Evolutionary conservation across 2,888 invertebrate species (phyloP).

Genomic region (Heliothis peltigera): DNA sequence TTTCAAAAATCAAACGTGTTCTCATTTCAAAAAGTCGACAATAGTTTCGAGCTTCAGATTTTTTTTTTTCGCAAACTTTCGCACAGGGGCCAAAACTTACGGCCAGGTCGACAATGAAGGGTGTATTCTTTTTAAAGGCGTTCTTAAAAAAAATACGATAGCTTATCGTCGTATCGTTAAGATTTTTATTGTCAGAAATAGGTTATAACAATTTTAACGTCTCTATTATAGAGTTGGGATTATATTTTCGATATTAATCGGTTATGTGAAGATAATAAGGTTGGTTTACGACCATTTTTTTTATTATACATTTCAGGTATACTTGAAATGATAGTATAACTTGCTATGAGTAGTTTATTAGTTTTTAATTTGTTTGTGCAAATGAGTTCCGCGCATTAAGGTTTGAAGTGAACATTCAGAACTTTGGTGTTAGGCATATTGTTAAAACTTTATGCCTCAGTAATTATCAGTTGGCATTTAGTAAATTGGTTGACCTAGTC

Average conservation of each 20-base stretch:
- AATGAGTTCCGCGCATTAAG: conserved; percentile 6
- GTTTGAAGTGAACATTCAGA: conserved; percentile 9
- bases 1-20: conserved; percentile 75
- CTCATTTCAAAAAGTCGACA: conserved; percentile 74
- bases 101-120: conserved; percentile 74
- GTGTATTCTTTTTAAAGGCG: conserved; percentile 52
- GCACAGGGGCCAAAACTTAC: conserved; percentile 72
- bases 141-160: conserved; percentile 43
- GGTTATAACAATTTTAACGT: conserved; percentile 64
- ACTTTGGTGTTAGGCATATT: conserved; percentile 9
- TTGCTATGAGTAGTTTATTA: conserved; percentile 29
- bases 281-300: conserved; percentile 57
- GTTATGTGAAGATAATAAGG: conserved; percentile 33
- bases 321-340: conserved; percentile 47
- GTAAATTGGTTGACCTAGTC: conserved; percentile 21
- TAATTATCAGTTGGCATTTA: conserved; percentile 27
- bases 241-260: conserved; percentile 57
- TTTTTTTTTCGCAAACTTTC: conserved; percentile 78
- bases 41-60: conserved; percentile 68
- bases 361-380: conserved; percentile 30
- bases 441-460: conserved; percentile 5
- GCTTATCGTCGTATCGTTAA: conserved; percentile 38
- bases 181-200: conserved; percentile 55
- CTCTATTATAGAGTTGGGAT: conserved; percentile 64
- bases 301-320: conserved; percentile 39